These are phyloP conservation scores for Atethmia centrago DNA, from an alignment of 2,888 invertebrate species.

Conservation along the genomic window DNA sequence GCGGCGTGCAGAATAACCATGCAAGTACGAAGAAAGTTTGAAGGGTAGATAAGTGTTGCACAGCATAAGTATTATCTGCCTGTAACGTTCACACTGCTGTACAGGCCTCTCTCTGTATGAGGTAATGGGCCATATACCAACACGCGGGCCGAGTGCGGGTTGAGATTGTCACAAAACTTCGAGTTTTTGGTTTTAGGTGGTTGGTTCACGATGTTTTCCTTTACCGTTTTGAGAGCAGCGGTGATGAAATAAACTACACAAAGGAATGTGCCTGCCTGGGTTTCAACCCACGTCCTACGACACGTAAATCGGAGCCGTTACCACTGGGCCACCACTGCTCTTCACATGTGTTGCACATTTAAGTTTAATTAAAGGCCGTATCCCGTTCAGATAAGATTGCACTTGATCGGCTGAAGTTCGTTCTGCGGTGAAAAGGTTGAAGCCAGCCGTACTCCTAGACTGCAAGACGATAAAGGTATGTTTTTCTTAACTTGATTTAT, in stretches of 20 bases:
- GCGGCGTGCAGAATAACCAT: background rate
- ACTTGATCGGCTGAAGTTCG: background rate
- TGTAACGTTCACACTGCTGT: background rate
- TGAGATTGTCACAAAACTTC: background rate
- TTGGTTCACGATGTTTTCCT: background rate
- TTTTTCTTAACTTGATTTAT: background rate
- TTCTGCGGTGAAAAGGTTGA: background rate
- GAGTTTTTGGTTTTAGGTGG: background rate
- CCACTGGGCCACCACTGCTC: too few species aligned
- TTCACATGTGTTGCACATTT: background rate
- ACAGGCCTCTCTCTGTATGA: background rate
- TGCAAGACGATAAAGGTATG: background rate
- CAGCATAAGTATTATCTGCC: too few species aligned
- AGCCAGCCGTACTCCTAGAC: background rate
- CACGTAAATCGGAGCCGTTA: too few species aligned
- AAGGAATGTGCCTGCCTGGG: background rate
- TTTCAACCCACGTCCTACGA: background rate
- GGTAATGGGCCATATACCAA: background rate
- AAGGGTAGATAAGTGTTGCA: background rate
- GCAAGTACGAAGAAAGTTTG: background rate
- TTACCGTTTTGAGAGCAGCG: background rate
- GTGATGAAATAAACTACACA: background rate
- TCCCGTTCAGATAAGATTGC: background rate
- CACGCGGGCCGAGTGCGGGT: background rate
- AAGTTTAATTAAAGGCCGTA: conserved; percentile 1